These are phyloP conservation scores for Podilymbus podiceps DNA, from an alignment of 2,113 vertebrate genomes.

Conservation along the genomic window DNA sequence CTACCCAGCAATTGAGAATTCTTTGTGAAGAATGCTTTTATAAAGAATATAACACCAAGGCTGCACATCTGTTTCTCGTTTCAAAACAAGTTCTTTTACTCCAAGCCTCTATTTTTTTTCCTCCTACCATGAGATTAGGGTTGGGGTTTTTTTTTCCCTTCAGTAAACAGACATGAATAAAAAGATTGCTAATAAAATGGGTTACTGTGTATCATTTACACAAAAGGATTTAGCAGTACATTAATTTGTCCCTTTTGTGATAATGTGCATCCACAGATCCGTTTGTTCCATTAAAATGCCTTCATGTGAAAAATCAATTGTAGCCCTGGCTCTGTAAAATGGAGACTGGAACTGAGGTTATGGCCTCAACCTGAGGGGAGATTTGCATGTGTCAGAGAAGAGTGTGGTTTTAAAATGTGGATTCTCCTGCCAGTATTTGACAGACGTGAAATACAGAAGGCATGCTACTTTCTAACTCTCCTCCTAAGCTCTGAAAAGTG, in stretches of 20 bases:
- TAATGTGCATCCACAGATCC: not conserved
- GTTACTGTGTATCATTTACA: not conserved
- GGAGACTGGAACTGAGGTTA: not conserved
- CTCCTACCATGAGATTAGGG: not conserved
- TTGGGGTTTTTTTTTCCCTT: not conserved
- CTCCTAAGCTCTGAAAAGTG: not conserved
- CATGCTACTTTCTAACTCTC: not conserved
- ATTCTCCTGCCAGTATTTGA: not conserved
- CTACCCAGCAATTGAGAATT: not conserved
- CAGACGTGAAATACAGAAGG: not conserved
- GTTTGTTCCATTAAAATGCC: not conserved
- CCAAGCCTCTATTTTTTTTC: not conserved
- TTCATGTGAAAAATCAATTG: not conserved
- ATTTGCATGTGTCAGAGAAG: not conserved
- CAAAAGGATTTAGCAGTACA: not conserved
- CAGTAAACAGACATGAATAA: not conserved
- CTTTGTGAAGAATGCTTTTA: not conserved
- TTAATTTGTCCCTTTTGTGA: not conserved
- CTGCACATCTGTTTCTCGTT: constrained; percentile 50
- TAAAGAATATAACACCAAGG: not conserved
- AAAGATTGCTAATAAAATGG: not conserved
- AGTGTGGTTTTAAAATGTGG: not conserved
- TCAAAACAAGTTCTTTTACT: not conserved
- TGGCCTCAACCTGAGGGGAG: not conserved
- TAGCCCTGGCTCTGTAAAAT: not conserved